Base-by-base conservation (phyloP, 2,797 vertebrate genomes). In the Rhabdomys pumilio region DNA sequence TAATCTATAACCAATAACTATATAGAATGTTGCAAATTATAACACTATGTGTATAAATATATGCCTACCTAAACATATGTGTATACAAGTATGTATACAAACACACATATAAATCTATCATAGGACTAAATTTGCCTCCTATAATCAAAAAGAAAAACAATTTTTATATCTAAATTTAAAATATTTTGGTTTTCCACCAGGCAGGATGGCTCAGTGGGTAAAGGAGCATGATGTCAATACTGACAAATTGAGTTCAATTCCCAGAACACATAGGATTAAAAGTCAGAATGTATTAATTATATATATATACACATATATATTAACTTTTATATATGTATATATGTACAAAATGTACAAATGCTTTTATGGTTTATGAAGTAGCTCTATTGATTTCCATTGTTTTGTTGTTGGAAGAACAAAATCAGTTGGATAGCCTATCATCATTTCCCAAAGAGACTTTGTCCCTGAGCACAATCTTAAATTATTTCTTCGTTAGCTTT, bases 381-480 rank as follows among this genome's bases (percentile, higher is more conserved):
- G 31, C 8, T 77, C 7, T 11, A 81, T 82, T 61, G 86, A 14
- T 79, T 97, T 94, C 31, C 89, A 20, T 55, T 88, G 9, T 76
- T 72, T 94, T 67, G 15, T 44, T 44, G 57, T 29, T 31, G 57
- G 57, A 63, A 38, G 38, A 83, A 63, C 57, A 44, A 91, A 81
- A 92, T 15, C 20, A 83, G 88, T 75, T 8, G 82, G n/a, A 8
- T 80, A 69, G 20, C 57, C 8, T 79, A n/a, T 75, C 17, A 61
- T 6, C 14, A 38, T 96, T 89, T 95, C 26, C 75, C 94, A 95
- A 83, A 84, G 22, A 95, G 31, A 95, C n/a, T 95, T 92, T 31
- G 76, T 72, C 17, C 90, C 15, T 85, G n/a, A 97, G 77, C 38
- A 84, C 24, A 57, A 93, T 93, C 53, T 88, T 82, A 87, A 95